phyloP scores from a whole-genome alignment of 2,113 vertebrate genomes.

The Callochromis pleurospilus region DNA sequence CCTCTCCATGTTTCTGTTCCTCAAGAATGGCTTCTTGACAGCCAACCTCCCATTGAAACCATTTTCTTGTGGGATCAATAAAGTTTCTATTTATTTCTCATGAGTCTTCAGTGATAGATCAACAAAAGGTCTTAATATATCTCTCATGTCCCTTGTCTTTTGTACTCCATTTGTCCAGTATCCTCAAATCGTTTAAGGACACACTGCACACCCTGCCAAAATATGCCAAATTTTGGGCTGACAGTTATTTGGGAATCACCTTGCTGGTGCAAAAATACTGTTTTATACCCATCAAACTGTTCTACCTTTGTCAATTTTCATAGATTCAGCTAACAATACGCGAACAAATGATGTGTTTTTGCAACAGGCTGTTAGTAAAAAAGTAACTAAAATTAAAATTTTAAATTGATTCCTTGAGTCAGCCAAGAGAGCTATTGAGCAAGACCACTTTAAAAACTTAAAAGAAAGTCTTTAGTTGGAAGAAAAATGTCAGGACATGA shows the following conservation, averaged over 20 bases:
- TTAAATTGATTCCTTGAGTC: background rate
- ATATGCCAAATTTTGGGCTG: background rate
- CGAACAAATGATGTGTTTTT: accelerated
- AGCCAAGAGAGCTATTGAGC: background rate
- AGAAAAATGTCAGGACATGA: background rate
- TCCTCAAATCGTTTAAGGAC: background rate
- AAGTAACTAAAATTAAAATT: background rate
- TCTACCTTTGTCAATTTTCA: background rate
- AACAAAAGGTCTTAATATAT: background rate
- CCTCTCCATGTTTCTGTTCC: background rate
- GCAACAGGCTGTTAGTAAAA: background rate
- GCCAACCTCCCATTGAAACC: background rate
- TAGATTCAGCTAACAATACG: background rate
- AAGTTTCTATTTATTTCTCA: background rate
- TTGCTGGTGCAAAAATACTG: background rate
- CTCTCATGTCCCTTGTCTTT: background rate
- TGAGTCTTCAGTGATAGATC: background rate
- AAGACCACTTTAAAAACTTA: background rate
- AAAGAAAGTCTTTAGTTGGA: background rate
- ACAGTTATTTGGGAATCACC: background rate
- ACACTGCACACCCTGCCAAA: background rate
- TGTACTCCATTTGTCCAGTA: background rate
- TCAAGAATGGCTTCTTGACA: background rate
- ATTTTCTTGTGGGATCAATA: background rate
- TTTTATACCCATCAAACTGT: background rate